Percentiles rank a stretch among this genome's conserved stretches.
phyloP scores from a whole-genome alignment of 1,140 invertebrate genomes.

The Meloidogyne floridensis region DNA sequence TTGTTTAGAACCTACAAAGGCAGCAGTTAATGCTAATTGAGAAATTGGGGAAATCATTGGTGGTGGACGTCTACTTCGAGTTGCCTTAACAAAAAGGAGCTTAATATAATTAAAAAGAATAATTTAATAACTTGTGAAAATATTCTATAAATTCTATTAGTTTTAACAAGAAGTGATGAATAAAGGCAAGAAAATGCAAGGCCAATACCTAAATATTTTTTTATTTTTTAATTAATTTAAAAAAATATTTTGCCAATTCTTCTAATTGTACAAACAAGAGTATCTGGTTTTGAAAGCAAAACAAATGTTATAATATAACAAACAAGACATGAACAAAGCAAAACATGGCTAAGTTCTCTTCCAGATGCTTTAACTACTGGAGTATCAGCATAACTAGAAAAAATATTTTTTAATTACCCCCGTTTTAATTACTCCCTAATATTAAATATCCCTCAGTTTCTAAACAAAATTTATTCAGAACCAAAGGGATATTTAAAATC shows the following conservation, averaged over 20 bases:
- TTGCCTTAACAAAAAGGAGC: conserved; percentile 64
- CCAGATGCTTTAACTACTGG: conserved; percentile 81
- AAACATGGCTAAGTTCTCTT: conserved; percentile 79
- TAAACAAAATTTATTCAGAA: no score
- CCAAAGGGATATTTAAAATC: no score
- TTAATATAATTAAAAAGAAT: neutral
- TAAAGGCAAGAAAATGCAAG: conserved; percentile 77
- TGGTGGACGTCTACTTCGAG: conserved; percentile 74
- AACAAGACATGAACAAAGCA: conserved; percentile 72
- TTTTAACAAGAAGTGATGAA: conserved; percentile 77
- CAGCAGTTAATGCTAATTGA: conserved; percentile 73
- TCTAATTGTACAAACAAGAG: conserved; percentile 72
- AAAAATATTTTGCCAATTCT: conserved; percentile 69
- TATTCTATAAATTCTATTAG: conserved; percentile 77
- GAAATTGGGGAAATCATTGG: conserved; percentile 78
- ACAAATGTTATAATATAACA: conserved; percentile 74
- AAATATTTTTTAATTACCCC: neutral
- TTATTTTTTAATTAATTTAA: neutral
- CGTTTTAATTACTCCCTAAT: no score
- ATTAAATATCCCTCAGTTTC: no score
- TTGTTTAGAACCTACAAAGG: conserved; percentile 73
- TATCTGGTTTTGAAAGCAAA: conserved; percentile 72
- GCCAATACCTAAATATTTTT: conserved; percentile 69
- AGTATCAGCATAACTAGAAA: conserved; percentile 73
- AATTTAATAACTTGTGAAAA: conserved; percentile 68